Percentiles rank a stretch among this genome's conserved stretches.
phyloP scores from a whole-genome alignment of 2,888 invertebrate genomes.

The Cantharis rustica region DNA sequence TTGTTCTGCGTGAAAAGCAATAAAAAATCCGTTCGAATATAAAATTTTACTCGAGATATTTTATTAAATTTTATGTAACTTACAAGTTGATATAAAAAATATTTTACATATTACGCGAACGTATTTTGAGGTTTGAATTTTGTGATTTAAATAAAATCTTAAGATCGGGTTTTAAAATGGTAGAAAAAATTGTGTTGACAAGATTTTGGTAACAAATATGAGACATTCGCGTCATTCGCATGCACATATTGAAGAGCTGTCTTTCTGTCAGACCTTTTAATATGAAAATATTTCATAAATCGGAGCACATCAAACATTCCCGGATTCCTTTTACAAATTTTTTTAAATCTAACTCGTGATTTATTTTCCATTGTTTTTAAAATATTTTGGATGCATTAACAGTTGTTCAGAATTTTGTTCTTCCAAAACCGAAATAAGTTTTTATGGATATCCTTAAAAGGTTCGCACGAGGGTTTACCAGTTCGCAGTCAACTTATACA shows the following conservation, averaged over 20 bases:
- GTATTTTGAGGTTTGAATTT: background rate
- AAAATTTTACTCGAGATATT: background rate
- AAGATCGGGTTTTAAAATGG: background rate
- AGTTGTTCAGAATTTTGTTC: background rate
- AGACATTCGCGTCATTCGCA: background rate
- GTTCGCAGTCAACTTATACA: background rate
- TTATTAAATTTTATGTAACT: background rate
- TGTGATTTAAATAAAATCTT: background rate
- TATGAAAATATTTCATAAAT: background rate
- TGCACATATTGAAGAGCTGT: background rate
- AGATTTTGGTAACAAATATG: background rate
- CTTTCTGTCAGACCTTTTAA: constrained; percentile 1
- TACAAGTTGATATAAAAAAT: background rate
- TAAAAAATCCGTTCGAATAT: background rate
- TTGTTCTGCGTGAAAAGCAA: background rate
- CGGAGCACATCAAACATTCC: background rate
- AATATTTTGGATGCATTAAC: background rate
- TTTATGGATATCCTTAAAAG: background rate
- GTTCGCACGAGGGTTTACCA: background rate
- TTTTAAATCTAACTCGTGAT: background rate
- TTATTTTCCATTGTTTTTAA: constrained; percentile 1
- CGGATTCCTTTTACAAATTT: background rate
- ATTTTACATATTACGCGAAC: background rate
- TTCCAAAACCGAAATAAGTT: background rate
- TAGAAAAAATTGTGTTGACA: background rate